Base-by-base conservation (phyloP, 1,140 invertebrate species). In the Anadara kagoshimensis region DNA sequence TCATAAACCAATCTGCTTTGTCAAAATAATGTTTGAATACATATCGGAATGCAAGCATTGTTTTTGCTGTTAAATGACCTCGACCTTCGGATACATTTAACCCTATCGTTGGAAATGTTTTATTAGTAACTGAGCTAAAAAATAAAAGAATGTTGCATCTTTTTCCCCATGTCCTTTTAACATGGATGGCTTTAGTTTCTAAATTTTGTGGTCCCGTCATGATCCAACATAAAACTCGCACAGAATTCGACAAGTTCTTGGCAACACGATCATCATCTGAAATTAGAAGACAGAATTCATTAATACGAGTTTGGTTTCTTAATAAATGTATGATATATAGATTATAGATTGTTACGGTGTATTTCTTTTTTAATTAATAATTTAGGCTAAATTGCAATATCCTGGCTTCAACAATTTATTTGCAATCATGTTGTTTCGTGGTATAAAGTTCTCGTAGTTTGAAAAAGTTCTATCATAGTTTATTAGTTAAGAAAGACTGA, bases 151-250 rank as follows among this genome's bases (percentile, higher is more conserved):
- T 93, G 85, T 98, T 98, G 85, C 97, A 99, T 26, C 97, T 90
- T 85, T 94, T 94, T 0, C 95, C 97, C 98, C 98, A 99, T 0
- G 98, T 99, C 3, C 94, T 93, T 87, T 97, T 97, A 0, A 99
- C 96, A 79, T 98, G 96, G 22, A 91, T 92, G 0, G 97, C 97
- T 87, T 97, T 97, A 72, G 92, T 94, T 79, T 95, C 91, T 83
- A 99, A 95, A 85, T 97, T 98, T 47, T 91, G 92, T 7, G 97
- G 97, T 75, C 93, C 93, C 0, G 97, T 99, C 94, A 99, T 96
- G 12, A 99, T 91, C 97, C 97, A 99, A 86, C 98, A 99, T 0
- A 99, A 90, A 0, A 99, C 93, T 58, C 94, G 91, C 5, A 92
- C 89, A 84, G 80, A 76, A 12, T 83, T 69, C 7, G 93, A 91